phyloP scores from a whole-genome alignment of 2,888 invertebrate genomes.

The Xanthostigma xanthostigma region DNA sequence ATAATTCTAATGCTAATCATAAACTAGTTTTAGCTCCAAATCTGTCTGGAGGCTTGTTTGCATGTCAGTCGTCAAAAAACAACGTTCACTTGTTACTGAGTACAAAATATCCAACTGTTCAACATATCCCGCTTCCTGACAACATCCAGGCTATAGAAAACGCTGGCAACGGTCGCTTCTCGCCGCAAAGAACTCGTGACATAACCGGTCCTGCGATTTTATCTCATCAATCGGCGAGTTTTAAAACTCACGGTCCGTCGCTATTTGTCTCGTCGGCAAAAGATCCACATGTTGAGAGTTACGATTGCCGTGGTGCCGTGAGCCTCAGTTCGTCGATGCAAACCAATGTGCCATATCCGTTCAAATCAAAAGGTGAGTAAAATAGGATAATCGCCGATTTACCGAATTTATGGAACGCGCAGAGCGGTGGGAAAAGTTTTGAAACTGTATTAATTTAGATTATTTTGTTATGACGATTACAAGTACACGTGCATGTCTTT shows the following conservation, averaged over 20 bases:
- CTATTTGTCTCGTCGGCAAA: constrained; percentile 9
- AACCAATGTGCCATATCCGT: constrained; percentile 58
- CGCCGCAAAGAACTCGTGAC: constrained; percentile 46
- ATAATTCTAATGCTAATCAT: too few relatives aligned
- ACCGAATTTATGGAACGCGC: too few relatives aligned
- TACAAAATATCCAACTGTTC: constrained; percentile 36
- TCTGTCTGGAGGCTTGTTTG: too few relatives aligned
- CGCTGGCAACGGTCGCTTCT: constrained; percentile 47
- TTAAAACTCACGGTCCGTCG: constrained; percentile 7
- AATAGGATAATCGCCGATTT: too few relatives aligned
- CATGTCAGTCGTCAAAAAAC: too few relatives aligned
- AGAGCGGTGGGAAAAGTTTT: too few relatives aligned
- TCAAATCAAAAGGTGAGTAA: constrained; percentile 18
- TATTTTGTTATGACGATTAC: too few relatives aligned
- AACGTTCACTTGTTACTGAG: too few relatives aligned
- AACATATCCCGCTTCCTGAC: constrained; percentile 39
- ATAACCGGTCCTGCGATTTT: constrained; percentile 43
- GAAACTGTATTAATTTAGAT: too few relatives aligned
- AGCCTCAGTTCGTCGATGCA: constrained; percentile 58
- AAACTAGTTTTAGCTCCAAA: too few relatives aligned
- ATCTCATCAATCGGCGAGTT: constrained; percentile 25
- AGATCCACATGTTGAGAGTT: constrained; percentile 47
- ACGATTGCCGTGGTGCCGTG: constrained; percentile 50
- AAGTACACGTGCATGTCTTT: too few relatives aligned
- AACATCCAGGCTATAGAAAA: constrained; percentile 48